Conservation (phyloP, 1,140 invertebrate species). For the Cylas formicarius region DNA sequence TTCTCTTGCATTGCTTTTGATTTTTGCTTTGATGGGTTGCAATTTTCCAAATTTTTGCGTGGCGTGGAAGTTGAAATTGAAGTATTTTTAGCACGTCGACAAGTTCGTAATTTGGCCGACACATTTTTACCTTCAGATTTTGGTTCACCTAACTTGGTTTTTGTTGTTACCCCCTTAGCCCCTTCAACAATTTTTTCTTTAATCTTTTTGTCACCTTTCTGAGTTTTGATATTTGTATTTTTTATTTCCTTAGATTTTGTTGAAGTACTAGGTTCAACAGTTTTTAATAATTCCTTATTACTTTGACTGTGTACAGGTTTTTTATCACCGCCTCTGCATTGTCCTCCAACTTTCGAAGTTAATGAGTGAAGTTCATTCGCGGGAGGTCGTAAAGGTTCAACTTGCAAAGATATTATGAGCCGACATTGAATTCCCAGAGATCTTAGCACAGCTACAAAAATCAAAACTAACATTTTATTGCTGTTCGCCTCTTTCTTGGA, state of each 20-base stretch:
- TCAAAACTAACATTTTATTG: conserved; percentile 61
- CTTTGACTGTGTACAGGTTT: conserved; percentile 8
- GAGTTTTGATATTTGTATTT: conserved; percentile 7
- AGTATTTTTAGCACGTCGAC: no score
- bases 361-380: conserved; percentile 52
- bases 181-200: no score
- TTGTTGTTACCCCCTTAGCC: no score
- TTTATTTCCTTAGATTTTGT: conserved; percentile 25
- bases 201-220: no score
- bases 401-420: conserved; percentile 62
- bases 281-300: not conserved
- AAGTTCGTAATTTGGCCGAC: no score
- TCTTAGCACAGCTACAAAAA: conserved; percentile 70
- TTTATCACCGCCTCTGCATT: conserved; percentile 20
- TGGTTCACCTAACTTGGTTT: no score
- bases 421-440: conserved; percentile 73
- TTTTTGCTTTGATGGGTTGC: no score
- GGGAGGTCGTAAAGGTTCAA: conserved; percentile 54
- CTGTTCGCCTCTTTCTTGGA: conserved; percentile 53
- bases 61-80: no score
- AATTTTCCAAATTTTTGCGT: no score
- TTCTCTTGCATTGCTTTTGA: no score
- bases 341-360: conserved; percentile 20
- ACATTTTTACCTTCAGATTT: no score
- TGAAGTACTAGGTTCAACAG: conserved; percentile 35